A percentile compares a stretch with the other conserved stretches of the same genome.
Conservation (phyloP, 2,888 invertebrate species). For the Nesidiocoris tenuis region DNA sequence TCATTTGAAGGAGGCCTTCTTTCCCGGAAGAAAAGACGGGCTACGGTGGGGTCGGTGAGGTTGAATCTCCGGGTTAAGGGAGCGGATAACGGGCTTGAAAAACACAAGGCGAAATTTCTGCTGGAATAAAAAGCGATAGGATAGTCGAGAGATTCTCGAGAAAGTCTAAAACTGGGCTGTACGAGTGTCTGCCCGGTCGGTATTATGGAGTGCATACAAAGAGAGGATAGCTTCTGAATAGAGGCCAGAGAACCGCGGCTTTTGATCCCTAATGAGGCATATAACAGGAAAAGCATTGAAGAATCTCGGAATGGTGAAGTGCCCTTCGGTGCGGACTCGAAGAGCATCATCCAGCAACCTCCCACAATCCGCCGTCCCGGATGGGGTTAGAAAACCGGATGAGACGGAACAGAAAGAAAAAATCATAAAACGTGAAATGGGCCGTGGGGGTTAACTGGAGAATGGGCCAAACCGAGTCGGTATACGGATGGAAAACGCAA, state of each 20-base stretch:
- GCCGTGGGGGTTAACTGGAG: conserved; percentile 20
- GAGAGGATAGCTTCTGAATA: conserved; percentile 35
- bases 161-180: conserved; percentile 31
- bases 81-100: background rate
- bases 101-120: conserved; percentile 15
- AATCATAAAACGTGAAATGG: background rate
- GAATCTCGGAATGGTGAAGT: conserved; percentile 33
- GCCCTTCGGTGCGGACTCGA: conserved; percentile 30
- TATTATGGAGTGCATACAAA: conserved; percentile 38
- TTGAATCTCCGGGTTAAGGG: background rate
- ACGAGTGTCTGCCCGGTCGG: conserved; percentile 22
- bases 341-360: conserved; percentile 4
- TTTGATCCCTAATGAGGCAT: conserved; percentile 48
- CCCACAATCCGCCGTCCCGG: background rate
- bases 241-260: conserved; percentile 27
- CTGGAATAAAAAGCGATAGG: conserved; percentile 12
- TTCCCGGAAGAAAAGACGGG: conserved; percentile 10
- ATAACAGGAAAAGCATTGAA: conserved; percentile 45
- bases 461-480: conserved; percentile 4
- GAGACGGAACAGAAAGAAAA: conserved; percentile 6
- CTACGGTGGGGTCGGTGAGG: background rate
- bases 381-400: conserved; percentile 9
- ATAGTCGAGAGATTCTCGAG: conserved; percentile 40
- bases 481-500: conserved; percentile 31
- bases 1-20: conserved; percentile 38